phyloP scores from a whole-genome alignment of 2,888 invertebrate genomes.

The Bhutanitis thaidina region DNA sequence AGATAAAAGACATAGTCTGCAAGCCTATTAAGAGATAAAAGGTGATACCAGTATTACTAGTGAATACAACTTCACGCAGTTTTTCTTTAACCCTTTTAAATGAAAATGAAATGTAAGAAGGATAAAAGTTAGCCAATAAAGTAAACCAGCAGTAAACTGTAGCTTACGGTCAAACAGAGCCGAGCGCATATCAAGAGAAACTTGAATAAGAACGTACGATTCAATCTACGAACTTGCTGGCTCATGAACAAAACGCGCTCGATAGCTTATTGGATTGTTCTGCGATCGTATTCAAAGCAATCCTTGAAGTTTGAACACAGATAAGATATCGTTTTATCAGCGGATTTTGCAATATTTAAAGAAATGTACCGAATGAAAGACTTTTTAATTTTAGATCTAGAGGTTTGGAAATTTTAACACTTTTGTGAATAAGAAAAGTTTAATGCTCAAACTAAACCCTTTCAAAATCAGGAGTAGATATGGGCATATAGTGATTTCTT shows the following conservation, averaged over 20 bases:
- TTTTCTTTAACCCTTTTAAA: no score
- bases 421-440: no score
- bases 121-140: neutral
- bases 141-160: constrained; percentile 1
- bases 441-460: no score
- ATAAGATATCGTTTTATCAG: constrained; percentile 1
- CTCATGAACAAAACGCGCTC: constrained; percentile 23
- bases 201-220: constrained; percentile 28
- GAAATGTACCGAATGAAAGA: no score
- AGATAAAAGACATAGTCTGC: no score
- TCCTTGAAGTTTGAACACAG: constrained; percentile 19
- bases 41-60: no score
- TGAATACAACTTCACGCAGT: no score
- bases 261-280: constrained; percentile 32
- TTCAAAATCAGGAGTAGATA: no score
- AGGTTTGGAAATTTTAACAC: no score
- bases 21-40: no score
- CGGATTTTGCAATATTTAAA: neutral
- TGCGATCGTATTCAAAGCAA: constrained; percentile 25
- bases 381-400: no score
- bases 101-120: neutral
- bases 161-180: constrained; percentile 23
- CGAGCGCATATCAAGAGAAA: constrained; percentile 24
- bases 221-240: constrained; percentile 27
- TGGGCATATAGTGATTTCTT: no score